Base-by-base conservation (phyloP, 2,113 vertebrate species). In the Pontoporia blainvillei region DNA sequence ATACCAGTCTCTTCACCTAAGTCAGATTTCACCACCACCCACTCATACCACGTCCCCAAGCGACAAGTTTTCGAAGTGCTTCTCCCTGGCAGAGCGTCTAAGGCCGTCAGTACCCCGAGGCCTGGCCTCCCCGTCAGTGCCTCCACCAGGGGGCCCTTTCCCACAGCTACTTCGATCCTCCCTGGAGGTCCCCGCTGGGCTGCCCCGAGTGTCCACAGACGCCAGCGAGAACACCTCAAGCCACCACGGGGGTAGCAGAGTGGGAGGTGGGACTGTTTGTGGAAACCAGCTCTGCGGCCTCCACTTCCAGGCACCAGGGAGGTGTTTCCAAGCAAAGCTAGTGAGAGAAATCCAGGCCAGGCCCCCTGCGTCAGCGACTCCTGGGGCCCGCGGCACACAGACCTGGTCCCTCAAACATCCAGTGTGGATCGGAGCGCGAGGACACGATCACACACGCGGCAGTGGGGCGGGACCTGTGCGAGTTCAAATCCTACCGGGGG, bases 211-310 rank as follows among this genome's bases (percentile, higher is more conserved):
- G 59, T 52, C 12, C 17, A 61, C 20, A 1, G 8, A 61, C 31
- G 41, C 25, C 49, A 20, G 7, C 1, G 12, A 44, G 90, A 29
- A 34, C 27, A 8, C 61, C 6, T 12, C 49, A 4, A 1, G 17
- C 4, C 18, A 2, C 29, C 12, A 3, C 57, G 9, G 34, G 64
- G 95, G 92, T 0, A 4, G 0, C 0, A 1, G 17, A 9, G 57
- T 0, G 61, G 83, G 97, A 98, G 95, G 92, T 79, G 96, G 97
- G 91, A 79, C 95, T 98, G 96, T 94, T 94, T 96, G 96, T 97
- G 97, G 97, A 88, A 95, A 39, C 8, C 11, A 94, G 95, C 90
- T 36, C 97, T 96, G 98, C 97, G 96, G 97, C 93, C 95, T 94
- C 79, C 59, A 88, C 91, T 89, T 97, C 34, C 78, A 95, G 97